These are phyloP conservation scores for Papio anubis DNA, from an alignment of 2,113 vertebrate genomes.

Conservation along the genomic window DNA sequence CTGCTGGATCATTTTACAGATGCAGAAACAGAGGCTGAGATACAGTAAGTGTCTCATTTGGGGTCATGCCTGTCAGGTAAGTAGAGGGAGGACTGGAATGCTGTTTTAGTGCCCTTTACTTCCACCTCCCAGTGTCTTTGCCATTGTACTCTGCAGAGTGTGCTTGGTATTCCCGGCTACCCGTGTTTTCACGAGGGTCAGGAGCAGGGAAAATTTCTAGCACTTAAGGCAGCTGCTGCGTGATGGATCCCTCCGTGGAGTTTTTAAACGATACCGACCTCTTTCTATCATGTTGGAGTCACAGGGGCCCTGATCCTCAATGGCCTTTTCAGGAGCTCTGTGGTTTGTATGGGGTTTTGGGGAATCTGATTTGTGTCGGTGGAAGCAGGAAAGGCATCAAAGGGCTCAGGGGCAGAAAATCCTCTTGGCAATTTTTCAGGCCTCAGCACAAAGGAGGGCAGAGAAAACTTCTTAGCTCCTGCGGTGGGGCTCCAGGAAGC, in stretches of 20 bases:
- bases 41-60: neutral
- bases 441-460: neutral
- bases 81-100: neutral
- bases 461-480: neutral
- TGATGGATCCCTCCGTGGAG: constrained; percentile 48
- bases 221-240: neutral
- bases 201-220: neutral
- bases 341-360: neutral
- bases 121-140: neutral
- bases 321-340: neutral
- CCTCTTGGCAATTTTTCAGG: neutral
- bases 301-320: neutral
- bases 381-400: neutral
- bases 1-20: neutral
- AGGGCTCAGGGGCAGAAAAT: neutral
- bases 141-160: neutral
- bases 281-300: neutral
- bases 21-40: neutral
- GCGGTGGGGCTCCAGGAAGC: neutral
- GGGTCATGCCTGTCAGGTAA: neutral
- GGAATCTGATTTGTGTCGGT: neutral
- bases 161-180: neutral
- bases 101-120: rapidly evolving
- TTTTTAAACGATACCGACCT: neutral
- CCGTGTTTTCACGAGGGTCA: neutral